Percentiles rank a stretch among this genome's conserved stretches.
These are phyloP conservation scores for Hemibagrus guttatus DNA, from an alignment of 2,797 vertebrate species.

Conservation along the genomic window DNA sequence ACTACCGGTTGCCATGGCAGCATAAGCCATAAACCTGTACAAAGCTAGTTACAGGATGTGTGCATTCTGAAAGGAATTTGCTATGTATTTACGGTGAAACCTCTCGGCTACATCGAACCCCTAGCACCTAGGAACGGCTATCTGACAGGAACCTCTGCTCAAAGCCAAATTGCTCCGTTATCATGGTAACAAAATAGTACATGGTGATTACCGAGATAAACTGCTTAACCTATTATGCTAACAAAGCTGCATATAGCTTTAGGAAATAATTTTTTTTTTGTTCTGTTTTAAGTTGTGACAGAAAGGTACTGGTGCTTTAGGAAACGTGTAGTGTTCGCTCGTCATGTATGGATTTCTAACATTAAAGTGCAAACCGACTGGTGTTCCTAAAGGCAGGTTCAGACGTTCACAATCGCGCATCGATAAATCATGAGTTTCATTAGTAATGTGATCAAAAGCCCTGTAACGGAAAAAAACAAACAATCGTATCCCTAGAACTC, in stretches of 20 bases:
- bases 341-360: not conserved
- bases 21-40: no score
- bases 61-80: not conserved
- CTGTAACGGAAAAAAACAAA: not conserved
- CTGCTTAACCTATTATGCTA: not conserved
- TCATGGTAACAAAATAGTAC: not conserved
- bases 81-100: no score
- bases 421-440: not conserved
- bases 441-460: not conserved
- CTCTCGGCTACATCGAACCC: no score
- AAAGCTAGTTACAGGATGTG: not conserved
- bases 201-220: not conserved
- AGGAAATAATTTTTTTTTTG: not conserved
- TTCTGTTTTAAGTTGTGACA: not conserved
- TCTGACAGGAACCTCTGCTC: not conserved
- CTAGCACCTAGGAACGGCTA: not conserved
- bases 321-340: constrained; percentile 13
- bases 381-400: not conserved
- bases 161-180: not conserved
- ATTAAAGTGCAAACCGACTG: constrained; percentile 28
- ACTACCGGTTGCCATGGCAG: not conserved
- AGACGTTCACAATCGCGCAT: not conserved
- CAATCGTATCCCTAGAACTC: no score
- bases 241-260: not conserved
- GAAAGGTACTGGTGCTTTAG: not conserved